Conservation (phyloP, 2,113 vertebrate species). For the Sclerurus mexicanus region DNA sequence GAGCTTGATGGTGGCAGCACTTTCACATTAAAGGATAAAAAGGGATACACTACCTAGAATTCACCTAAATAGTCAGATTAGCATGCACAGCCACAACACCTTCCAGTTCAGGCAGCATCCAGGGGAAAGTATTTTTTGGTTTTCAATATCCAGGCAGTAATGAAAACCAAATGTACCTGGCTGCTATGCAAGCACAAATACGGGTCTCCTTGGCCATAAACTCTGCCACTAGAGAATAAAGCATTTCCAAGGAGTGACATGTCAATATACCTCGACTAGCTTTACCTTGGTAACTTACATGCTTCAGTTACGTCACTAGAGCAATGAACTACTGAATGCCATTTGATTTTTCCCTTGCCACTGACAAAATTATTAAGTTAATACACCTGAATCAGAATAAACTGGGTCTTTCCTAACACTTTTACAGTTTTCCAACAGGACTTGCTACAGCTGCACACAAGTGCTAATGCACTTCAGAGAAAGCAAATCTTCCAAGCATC, state of each 20-base stretch:
- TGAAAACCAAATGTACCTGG: background rate
- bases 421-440: background rate
- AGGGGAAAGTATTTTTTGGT: background rate
- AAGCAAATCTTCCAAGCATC: fast-evolving
- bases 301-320: background rate
- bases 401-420: background rate
- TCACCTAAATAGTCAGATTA: background rate
- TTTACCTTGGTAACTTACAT: background rate
- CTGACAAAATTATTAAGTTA: background rate
- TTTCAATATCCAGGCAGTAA: background rate
- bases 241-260: background rate
- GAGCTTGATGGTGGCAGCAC: background rate
- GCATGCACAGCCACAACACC: background rate
- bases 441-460: background rate
- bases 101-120: background rate
- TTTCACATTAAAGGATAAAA: background rate
- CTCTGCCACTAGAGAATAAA: background rate
- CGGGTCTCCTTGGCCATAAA: background rate
- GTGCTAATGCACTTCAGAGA: fast-evolving
- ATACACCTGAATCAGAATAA: background rate
- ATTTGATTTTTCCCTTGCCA: background rate
- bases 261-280: background rate
- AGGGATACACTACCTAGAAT: background rate
- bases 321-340: background rate
- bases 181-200: background rate